Evolutionary conservation across 2,888 invertebrate species (phyloP), one percentile per base, ranked within the genome.

Genomic region (Xylota segnis): DNA sequence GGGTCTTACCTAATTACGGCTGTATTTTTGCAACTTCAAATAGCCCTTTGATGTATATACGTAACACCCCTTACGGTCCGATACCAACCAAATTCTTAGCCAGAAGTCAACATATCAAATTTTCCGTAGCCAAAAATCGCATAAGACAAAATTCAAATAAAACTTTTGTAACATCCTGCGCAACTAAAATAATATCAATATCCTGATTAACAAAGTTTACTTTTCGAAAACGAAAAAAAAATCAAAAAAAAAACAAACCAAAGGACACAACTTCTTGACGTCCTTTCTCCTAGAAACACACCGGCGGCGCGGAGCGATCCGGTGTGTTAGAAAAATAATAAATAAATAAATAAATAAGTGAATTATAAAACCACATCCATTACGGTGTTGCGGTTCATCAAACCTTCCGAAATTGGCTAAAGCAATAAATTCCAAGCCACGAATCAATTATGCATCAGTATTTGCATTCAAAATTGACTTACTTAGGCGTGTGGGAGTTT

Each of bases 381-480:
- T 29, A 47, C 4, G 40, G 14, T 27, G 18, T 29, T 58, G 58
- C 40, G 65, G 70, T 59, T 65, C 37, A 45, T 40, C 71, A 68
- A 59, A 75, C 52, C 56, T 63, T 52, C 37, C 43, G n/a, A 61
- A 50, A 72, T 66, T 63, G 76, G 43, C 23, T 61, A 72, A 72
- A 63, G 47, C 66, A 82, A 72, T 86, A 82, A 54, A 82, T 77
- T 82, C 52, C 50, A 23, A 72, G 40, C 56, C 86, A 37, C 40
- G 29, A 82, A 86, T 86, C 86, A 86, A 82, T 82, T 82, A 86
- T 86, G 76, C 82, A 86, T 77, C 77, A 82, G 58, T 43, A 86
- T 86, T 86, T 82, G 82, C 86, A 86, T 72, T 68, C 59, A 65
- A 86, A 86, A 82, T 86, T 82, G 76, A 82, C 71, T 82, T 70